Evolutionary conservation across 2,113 vertebrate species (phyloP), one percentile per base, ranked within the genome.

Genomic region (Cervus canadensis): DNA sequence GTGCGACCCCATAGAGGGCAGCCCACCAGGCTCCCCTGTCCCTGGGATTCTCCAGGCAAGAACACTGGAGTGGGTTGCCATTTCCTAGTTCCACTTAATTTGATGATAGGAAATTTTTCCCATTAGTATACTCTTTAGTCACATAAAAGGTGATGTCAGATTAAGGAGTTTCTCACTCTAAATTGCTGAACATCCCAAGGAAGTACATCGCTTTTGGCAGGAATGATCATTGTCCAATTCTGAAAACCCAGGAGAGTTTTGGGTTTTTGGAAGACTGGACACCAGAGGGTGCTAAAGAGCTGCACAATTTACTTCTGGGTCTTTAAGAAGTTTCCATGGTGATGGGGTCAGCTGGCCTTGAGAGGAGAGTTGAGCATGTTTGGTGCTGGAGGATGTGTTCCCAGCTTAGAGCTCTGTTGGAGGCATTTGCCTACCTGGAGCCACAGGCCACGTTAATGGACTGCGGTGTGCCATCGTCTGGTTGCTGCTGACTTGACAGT

Each of bases 281-380:
- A 98, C 95, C 95, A 98, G 98, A 98, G 97, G 97, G 97, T 94
- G 97, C 97, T 95, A 94, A 97, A 89, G 97, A 96, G 96, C 97
- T 98, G 83, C 87, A 87, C 79, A 97, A 84, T 96, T 97, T 94
- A 71, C 64, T 71, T 92, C 25, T 71, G 82, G 89, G 82, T 57
- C 87, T 92, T 92, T 87, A 81, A 64, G 33, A 40, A 76, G 52
- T 94, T 95, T 97, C 93, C 94, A 87, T 89, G 91, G 83, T 93
- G 92, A 95, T 84, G 36, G 56, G 17, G 76, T 88, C 62, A 33
- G 12, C 59, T 45, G 25, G 83, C 36, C 25, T 33, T 50, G 6
- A 81, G 57, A 62, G 81, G 54, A 60, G 57, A 76, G 43, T 40
- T 50, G 59, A 71, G 8, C 6, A 8, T 12, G n/a, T 36, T 52